A percentile compares a stretch with the other conserved stretches of the same genome.
phyloP scores from a whole-genome alignment of 2,797 vertebrate genomes.

The Melanotaenia maccullochi region DNA sequence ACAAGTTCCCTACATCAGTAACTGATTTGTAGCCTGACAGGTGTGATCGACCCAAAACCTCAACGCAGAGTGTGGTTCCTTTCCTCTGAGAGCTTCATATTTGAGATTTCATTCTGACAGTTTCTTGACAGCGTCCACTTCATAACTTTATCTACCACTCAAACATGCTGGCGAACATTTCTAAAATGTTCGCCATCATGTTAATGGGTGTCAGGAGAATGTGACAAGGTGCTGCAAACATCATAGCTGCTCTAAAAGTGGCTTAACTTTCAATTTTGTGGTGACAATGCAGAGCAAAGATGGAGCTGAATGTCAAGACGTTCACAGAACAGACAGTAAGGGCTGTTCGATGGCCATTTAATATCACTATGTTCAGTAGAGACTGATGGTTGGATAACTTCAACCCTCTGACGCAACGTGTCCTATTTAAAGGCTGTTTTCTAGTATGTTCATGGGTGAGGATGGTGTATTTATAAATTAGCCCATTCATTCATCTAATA shows the following conservation, averaged over 20 bases:
- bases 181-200: constrained; percentile 49
- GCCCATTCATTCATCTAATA: no score
- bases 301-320: constrained; percentile 5
- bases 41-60: constrained; percentile 66
- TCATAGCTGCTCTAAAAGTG: constrained; percentile 40
- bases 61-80: constrained; percentile 50
- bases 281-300: constrained; percentile 13
- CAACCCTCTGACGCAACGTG: no score
- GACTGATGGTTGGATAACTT: no score
- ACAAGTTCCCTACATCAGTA: constrained; percentile 50
- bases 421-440: no score
- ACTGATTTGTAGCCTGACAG: constrained; percentile 59
- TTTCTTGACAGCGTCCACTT: constrained; percentile 61
- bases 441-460: no score
- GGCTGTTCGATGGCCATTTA: neutral
- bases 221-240: constrained; percentile 56
- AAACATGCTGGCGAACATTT: constrained; percentile 45
- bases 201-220: constrained; percentile 55
- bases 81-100: constrained; percentile 62
- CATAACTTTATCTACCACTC: constrained; percentile 44
- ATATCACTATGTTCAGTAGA: no score
- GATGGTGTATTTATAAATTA: no score
- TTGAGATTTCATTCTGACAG: constrained; percentile 60
- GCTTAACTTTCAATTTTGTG: constrained; percentile 22
- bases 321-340: constrained; percentile 14